These are phyloP conservation scores for Therioaphis trifolii DNA, from an alignment of 2,888 invertebrate genomes.

Conservation along the genomic window DNA sequence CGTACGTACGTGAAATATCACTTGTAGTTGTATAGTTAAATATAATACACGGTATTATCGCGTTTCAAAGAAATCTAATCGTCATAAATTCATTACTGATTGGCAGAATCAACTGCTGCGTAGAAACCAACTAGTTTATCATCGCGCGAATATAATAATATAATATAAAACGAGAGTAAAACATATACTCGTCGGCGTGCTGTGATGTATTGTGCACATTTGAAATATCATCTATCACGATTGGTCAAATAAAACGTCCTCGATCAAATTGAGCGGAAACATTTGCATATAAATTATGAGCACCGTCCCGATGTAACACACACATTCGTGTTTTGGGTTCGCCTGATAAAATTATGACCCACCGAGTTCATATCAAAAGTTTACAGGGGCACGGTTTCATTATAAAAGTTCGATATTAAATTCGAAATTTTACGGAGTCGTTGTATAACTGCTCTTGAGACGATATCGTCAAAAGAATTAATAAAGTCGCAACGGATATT, in stretches of 20 bases:
- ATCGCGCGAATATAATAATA: too few species aligned
- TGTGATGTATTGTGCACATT: conserved; percentile 11
- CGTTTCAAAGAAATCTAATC: too few species aligned
- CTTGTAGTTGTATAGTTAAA: too few species aligned
- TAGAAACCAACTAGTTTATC: too few species aligned
- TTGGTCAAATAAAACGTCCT: background rate
- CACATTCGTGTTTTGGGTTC: background rate
- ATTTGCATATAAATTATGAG: background rate
- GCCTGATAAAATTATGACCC: too few species aligned
- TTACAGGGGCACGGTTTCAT: too few species aligned
- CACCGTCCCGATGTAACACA: background rate
- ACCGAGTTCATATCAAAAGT: too few species aligned
- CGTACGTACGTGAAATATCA: too few species aligned
- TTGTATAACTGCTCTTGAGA: too few species aligned
- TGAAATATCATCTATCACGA: conserved; percentile 20
- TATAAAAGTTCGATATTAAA: background rate
- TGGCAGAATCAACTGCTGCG: too few species aligned
- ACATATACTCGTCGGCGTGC: background rate
- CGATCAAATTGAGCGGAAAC: background rate
- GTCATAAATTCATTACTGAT: too few species aligned
- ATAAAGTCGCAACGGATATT: background rate
- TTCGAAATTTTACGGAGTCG: background rate
- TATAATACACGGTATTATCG: too few species aligned
- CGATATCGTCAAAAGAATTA: background rate
- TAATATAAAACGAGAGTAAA: background rate